Percentiles rank a stretch among this genome's conserved stretches.
These are phyloP conservation scores for Napeogenes sylphis DNA, from an alignment of 2,888 invertebrate species.

Conservation along the genomic window DNA sequence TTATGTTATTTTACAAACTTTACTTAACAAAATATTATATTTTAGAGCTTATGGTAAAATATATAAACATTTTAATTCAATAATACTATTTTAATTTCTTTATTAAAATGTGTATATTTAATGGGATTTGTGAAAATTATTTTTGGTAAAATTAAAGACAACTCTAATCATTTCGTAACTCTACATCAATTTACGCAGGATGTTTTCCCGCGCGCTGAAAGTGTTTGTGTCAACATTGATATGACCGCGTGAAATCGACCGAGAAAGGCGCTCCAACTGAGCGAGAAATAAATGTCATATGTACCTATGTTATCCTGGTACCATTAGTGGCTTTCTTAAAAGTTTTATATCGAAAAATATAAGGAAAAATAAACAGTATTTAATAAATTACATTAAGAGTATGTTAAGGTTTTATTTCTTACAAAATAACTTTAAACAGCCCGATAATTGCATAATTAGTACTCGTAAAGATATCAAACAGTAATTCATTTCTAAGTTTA, in stretches of 20 bases:
- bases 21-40: too few species aligned
- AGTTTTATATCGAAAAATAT: neutral
- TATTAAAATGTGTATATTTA: too few species aligned
- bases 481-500: too few species aligned
- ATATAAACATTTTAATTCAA: too few species aligned
- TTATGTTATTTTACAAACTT: too few species aligned
- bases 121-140: too few species aligned
- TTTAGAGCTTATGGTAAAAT: too few species aligned
- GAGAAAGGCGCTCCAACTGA: slow-evolving; percentile 14
- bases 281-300: slow-evolving; percentile 14
- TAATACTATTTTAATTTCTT: too few species aligned
- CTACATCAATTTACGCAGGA: slow-evolving; percentile 45
- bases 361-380: neutral
- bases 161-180: slow-evolving; percentile 18
- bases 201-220: slow-evolving; percentile 51
- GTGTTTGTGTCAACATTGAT: slow-evolving; percentile 64
- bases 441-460: too few species aligned
- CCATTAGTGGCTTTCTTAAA: slow-evolving; percentile 1
- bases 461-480: too few species aligned
- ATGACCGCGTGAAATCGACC: slow-evolving; percentile 29
- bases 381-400: neutral
- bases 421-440: neutral
- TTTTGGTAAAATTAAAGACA: too few species aligned
- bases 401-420: slow-evolving; percentile 4
- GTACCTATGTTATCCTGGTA: neutral